These are phyloP conservation scores for Okamejei kenojei DNA, from an alignment of 2,797 vertebrate species.

Conservation along the genomic window DNA sequence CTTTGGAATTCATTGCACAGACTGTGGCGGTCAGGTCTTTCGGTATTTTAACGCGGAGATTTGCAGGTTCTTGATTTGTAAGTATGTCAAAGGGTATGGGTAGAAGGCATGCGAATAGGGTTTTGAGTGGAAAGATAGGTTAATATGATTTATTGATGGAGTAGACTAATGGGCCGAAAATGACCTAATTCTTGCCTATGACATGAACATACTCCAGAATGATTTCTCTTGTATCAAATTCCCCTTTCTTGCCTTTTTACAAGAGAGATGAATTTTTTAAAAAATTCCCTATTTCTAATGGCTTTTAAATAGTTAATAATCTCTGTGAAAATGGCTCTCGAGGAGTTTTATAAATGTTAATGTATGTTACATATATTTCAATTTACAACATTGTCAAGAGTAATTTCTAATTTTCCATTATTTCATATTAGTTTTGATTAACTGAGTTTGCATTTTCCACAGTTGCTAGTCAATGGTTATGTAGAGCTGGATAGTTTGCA, in stretches of 20 bases:
- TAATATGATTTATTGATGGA: too few relatives aligned
- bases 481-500: neutral
- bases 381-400: neutral
- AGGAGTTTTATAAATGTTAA: neutral
- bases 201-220: neutral
- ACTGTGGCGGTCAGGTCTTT: too few relatives aligned
- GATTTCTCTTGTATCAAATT: neutral
- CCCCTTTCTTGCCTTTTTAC: neutral
- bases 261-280: neutral
- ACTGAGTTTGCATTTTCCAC: too few relatives aligned
- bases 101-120: too few relatives aligned
- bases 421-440: slow-evolving; percentile 6
- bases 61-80: too few relatives aligned
- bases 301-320: neutral
- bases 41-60: too few relatives aligned
- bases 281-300: neutral
- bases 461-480: neutral
- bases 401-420: neutral
- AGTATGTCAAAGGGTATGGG: too few relatives aligned
- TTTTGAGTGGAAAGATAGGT: too few relatives aligned
- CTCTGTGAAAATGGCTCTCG: neutral
- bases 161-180: too few relatives aligned
- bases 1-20: too few relatives aligned
- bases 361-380: neutral
- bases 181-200: too few relatives aligned